These are phyloP conservation scores for Corythucha ciliata DNA, from an alignment of 2,888 invertebrate species.

Conservation along the genomic window DNA sequence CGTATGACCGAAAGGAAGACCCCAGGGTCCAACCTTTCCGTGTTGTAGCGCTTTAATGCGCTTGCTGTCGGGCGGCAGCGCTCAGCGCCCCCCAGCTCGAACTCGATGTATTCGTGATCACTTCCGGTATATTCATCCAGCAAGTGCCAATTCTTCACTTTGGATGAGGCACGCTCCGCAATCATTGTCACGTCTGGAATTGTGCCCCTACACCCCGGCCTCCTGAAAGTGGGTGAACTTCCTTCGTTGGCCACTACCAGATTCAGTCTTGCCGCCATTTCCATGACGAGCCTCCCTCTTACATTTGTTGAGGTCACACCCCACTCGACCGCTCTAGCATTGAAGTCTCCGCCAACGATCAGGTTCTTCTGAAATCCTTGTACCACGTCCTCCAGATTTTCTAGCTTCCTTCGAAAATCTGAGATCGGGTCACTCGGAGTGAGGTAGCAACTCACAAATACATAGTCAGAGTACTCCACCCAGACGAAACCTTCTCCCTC, in stretches of 20 bases:
- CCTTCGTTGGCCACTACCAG: constrained; percentile 28
- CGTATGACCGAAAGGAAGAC: neutral
- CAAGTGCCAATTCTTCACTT: neutral
- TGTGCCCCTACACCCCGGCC: neutral
- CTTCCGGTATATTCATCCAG: constrained; percentile 23
- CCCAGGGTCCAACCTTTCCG: neutral
- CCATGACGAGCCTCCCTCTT: constrained; percentile 31
- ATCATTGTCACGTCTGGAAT: constrained; percentile 3
- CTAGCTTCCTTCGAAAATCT: constrained; percentile 12
- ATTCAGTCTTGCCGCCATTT: constrained; percentile 32
- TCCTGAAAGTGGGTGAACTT: constrained; percentile 9
- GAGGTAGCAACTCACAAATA: constrained; percentile 20
- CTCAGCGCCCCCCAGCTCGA: neutral
- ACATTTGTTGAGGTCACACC: constrained; percentile 31
- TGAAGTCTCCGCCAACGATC: constrained; percentile 30
- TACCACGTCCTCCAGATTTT: constrained; percentile 9
- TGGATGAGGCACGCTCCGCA: neutral
- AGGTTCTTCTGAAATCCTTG: constrained; percentile 11
- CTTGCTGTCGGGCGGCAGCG: neutral
- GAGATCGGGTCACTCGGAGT: constrained; percentile 21
- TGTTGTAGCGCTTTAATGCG: neutral
- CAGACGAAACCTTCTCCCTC: constrained; percentile 22
- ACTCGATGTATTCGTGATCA: constrained; percentile 29
- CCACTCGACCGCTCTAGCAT: constrained; percentile 33
- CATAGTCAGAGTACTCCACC: constrained; percentile 19